Conservation (phyloP, 2,888 invertebrate genomes). For the Phyllotreta striolata region DNA sequence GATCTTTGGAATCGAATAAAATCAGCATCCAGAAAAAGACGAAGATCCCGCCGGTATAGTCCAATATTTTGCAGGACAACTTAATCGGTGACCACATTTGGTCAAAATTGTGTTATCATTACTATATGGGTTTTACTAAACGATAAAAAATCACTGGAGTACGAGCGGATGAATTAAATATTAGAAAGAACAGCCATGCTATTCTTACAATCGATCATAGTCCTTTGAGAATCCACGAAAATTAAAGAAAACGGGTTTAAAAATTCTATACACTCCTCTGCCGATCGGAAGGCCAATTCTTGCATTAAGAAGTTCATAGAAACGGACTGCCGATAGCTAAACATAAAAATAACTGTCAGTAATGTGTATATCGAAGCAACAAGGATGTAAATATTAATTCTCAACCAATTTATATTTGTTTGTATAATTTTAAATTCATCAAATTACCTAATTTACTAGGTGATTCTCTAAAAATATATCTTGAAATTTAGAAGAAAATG, state of each 20-base stretch:
- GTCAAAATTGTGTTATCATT: conserved; percentile 1
- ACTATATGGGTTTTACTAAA: neutral
- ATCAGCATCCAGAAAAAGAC: neutral
- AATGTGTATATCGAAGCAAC: conserved; percentile 7
- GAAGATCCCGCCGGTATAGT: neutral
- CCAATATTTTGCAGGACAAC: neutral
- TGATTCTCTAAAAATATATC: neutral
- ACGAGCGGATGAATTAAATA: conserved; percentile 53
- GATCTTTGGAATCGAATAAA: neutral
- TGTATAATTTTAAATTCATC: no score
- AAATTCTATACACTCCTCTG: conserved; percentile 87
- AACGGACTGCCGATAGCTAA: conserved; percentile 93
- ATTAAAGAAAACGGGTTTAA: conserved; percentile 81
- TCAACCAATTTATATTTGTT: conserved; percentile 1
- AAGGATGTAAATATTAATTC: conserved; percentile 39
- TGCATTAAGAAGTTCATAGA: conserved; percentile 85
- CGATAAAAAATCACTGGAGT: conserved; percentile 1
- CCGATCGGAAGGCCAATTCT: conserved; percentile 87
- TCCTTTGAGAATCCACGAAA: conserved; percentile 73
- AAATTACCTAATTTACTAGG: neutral
- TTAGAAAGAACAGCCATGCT: conserved; percentile 69
- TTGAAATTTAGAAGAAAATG: no score
- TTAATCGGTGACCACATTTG: neutral
- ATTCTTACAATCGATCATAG: conserved; percentile 90
- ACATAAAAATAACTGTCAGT: conserved; percentile 54